phyloP scores from a whole-genome alignment of 2,113 vertebrate genomes.

The Peromyscus californicus region DNA sequence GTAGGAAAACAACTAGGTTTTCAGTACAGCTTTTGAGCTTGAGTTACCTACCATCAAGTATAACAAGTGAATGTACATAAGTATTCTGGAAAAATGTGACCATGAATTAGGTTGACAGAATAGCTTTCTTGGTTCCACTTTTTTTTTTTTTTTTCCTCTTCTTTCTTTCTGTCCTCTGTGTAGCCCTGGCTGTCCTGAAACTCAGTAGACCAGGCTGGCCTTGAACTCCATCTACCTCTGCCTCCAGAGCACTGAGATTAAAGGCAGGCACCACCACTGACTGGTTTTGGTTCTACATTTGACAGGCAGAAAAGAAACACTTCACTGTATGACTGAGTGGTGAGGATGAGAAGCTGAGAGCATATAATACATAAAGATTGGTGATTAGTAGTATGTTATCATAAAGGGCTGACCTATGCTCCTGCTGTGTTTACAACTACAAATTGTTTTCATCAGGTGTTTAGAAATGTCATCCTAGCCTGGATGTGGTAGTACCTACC shows the following conservation, averaged over 20 bases:
- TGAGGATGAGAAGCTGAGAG: background rate
- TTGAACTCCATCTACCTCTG: background rate
- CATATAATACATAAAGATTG: background rate
- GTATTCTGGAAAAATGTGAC: background rate
- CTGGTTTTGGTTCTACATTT: constrained; percentile 10
- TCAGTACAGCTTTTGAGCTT: constrained; percentile 16
- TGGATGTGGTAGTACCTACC: background rate
- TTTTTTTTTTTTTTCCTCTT: too few relatives aligned
- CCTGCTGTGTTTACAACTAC: background rate
- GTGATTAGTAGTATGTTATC: background rate
- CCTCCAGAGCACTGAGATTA: background rate
- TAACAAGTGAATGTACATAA: background rate
- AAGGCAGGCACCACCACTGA: background rate
- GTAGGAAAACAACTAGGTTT: constrained; percentile 31
- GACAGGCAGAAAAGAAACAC: constrained; percentile 46
- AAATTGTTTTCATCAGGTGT: constrained; percentile 33
- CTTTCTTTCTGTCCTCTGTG: background rate
- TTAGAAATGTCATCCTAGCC: constrained; percentile 3
- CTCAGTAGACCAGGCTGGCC: background rate
- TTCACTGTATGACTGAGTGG: background rate
- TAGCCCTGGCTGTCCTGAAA: background rate
- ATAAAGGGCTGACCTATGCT: background rate
- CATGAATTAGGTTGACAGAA: constrained; percentile 40
- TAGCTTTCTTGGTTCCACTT: constrained; percentile 39
- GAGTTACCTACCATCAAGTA: background rate